Percentiles rank a stretch among this genome's conserved stretches.
Conservation (phyloP, 35 echinoderm and acorn worm genomes). For the Acanthaster planci region DNA sequence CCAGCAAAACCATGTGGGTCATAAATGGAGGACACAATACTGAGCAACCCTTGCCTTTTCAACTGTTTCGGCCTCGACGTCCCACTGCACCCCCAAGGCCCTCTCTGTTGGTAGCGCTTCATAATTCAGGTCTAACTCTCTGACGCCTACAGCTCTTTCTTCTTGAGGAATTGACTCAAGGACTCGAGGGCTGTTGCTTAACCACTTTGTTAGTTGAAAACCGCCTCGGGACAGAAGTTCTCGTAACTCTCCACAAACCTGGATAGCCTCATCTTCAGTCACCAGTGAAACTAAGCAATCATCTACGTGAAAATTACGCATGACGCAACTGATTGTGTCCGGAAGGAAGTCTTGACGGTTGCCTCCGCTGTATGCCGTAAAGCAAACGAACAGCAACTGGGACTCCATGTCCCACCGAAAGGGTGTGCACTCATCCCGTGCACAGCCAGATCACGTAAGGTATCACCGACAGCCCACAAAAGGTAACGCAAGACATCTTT, state of each 20-base stretch:
- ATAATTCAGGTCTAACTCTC: constrained; percentile 40
- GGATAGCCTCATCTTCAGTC: constrained; percentile 42
- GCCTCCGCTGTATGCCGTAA: constrained; percentile 44
- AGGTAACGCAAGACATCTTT: constrained; percentile 40
- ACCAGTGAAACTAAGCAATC: constrained; percentile 56
- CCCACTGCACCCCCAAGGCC: constrained; percentile 55
- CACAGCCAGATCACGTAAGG: not conserved
- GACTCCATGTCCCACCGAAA: constrained; percentile 61
- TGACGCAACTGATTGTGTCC: constrained; percentile 34
- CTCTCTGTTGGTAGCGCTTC: constrained; percentile 41
- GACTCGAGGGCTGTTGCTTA: constrained; percentile 53
- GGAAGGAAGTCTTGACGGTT: constrained; percentile 8
- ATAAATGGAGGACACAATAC: constrained; percentile 47
- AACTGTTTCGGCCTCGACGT: constrained; percentile 41
- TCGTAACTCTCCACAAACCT: constrained; percentile 33
- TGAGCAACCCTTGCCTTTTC: constrained; percentile 55
- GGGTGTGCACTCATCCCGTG: constrained; percentile 57
- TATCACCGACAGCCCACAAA: constrained; percentile 63
- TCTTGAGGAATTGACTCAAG: constrained; percentile 46
- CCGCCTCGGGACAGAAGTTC: too few relatives aligned
- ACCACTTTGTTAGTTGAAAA: constrained; percentile 70
- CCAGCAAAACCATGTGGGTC: constrained; percentile 54
- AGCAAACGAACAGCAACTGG: constrained; percentile 55
- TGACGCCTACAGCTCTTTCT: constrained; percentile 59
- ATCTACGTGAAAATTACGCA: constrained; percentile 71